Percentiles rank a stretch among this genome's conserved stretches.
phyloP scores from a whole-genome alignment of 2,113 vertebrate species.

The Salvelinus alpinus region DNA sequence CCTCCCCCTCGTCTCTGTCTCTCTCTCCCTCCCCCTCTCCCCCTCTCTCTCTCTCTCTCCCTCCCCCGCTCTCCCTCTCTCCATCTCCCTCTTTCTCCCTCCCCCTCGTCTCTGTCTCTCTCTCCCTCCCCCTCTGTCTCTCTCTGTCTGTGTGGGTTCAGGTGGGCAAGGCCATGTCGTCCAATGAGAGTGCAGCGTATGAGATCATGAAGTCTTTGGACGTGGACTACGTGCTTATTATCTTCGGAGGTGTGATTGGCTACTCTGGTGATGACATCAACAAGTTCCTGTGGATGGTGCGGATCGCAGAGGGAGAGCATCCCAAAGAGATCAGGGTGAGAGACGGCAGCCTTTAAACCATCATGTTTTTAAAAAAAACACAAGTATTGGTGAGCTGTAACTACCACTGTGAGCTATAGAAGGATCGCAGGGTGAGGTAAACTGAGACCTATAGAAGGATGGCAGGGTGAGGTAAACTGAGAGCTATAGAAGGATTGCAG shows the following conservation, averaged over 20 bases:
- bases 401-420: too few species aligned
- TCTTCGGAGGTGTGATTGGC: constrained; percentile 97
- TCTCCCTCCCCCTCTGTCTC: background rate
- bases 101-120: background rate
- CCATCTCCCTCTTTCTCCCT: background rate
- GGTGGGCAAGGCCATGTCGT: constrained; percentile 99
- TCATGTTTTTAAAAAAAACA: background rate
- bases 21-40: background rate
- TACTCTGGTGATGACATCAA: constrained; percentile 99
- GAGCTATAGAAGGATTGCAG: too few species aligned
- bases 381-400: too few species aligned
- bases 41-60: background rate
- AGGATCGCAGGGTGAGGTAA: too few species aligned
- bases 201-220: constrained; percentile 96
- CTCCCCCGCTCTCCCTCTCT: background rate
- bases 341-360: background rate
- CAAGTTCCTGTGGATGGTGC: constrained; percentile 99
- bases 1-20: background rate
- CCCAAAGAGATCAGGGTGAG: constrained; percentile 98
- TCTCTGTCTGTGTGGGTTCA: constrained; percentile 44
- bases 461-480: too few species aligned
- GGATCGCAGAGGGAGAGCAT: constrained; percentile 98
- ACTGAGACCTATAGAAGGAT: too few species aligned
- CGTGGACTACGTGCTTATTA: constrained; percentile 97
- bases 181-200: constrained; percentile 95